Evolutionary conservation across 2,888 invertebrate species (phyloP).

Genomic region (Tetanocera ferruginea): DNA sequence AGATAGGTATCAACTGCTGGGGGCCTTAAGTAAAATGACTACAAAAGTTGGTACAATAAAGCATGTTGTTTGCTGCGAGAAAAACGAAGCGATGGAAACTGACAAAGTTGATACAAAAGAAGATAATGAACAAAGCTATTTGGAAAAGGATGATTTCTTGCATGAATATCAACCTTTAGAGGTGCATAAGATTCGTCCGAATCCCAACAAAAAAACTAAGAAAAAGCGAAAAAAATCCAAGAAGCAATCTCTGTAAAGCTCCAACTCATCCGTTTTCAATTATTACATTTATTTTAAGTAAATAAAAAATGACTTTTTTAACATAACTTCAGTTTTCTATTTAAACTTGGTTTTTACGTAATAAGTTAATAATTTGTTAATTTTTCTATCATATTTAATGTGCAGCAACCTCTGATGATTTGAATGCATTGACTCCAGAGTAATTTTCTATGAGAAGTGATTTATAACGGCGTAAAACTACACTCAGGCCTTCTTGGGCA

Average conservation of each 20-base stretch:
- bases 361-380: background rate
- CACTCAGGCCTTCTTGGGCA: conserved; percentile 71
- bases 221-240: conserved; percentile 43
- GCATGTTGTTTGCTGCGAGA: background rate
- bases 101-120: background rate
- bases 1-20: conserved; percentile 29
- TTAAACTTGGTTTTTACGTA: background rate
- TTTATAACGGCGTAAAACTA: conserved; percentile 79
- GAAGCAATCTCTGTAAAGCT: background rate
- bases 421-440: conserved; percentile 63
- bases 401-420: conserved; percentile 70
- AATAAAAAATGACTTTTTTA: background rate
- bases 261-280: background rate
- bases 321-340: background rate
- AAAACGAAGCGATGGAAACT: conserved; percentile 37
- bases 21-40: conserved; percentile 52
- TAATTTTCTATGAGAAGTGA: conserved; percentile 82
- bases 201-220: conserved; percentile 56
- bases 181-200: conserved; percentile 57
- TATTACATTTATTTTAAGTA: background rate
- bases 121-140: conserved; percentile 31
- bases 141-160: conserved; percentile 57
- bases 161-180: conserved; percentile 53
- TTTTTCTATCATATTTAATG: conserved; percentile 56
- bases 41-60: conserved; percentile 14